Evolutionary conservation across 2,888 invertebrate genomes (phyloP).

Genomic region (Mimachlamys varia): DNA sequence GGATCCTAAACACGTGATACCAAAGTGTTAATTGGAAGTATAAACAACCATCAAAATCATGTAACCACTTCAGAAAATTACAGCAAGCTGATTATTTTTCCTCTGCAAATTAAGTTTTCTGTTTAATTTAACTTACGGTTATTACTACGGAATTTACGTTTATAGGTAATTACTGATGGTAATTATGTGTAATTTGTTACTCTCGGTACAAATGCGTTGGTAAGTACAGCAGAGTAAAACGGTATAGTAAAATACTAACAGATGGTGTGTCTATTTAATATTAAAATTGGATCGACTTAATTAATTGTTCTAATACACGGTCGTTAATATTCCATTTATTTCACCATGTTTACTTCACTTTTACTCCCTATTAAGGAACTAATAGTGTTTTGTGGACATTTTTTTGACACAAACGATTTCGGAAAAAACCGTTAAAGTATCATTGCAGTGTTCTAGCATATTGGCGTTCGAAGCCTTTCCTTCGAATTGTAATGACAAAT

Average conservation of each 20-base stretch:
- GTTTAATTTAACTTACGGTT: not conserved
- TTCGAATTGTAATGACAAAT: constrained; percentile 1
- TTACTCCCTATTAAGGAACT: not conserved
- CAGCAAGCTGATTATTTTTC: not conserved
- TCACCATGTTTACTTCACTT: not conserved
- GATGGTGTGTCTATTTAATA: not conserved
- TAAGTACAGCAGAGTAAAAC: not conserved
- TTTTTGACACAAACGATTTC: not conserved
- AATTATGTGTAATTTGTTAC: not conserved
- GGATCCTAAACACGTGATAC: not conserved
- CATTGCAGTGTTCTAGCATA: not conserved
- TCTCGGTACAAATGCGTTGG: not conserved
- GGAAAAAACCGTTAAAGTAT: not conserved
- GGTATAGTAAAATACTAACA: not conserved
- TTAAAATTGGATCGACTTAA: not conserved
- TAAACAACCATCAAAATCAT: not conserved
- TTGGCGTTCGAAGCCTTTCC: not conserved
- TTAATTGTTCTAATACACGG: not conserved
- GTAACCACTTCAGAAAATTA: not conserved
- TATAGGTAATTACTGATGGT: not conserved
- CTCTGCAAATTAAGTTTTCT: not conserved
- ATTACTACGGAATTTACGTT: not conserved
- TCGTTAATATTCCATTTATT: not conserved
- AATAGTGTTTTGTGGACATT: not conserved
- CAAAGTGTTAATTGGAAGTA: not conserved